A percentile compares a stretch with the other conserved stretches of the same genome.
Evolutionary conservation across 2,888 invertebrate species (phyloP).

Genomic region (Galeopsomyia nigrocyanea): DNA sequence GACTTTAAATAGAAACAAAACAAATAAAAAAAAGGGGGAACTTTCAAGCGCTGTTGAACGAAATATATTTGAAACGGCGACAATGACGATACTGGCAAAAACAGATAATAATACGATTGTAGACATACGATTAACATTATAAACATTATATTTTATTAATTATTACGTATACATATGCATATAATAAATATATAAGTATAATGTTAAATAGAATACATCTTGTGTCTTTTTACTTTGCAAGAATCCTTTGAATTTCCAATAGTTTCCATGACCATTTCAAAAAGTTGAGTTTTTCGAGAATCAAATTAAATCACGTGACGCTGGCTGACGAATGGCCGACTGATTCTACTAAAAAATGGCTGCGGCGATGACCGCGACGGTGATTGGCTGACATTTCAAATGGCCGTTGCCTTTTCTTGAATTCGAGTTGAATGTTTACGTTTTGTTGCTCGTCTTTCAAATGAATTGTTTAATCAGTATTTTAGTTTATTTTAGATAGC

Average conservation of each 20-base stretch:
- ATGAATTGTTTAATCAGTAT: slow-evolving; percentile 30
- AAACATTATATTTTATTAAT: slow-evolving; percentile 67
- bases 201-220: slow-evolving; percentile 58
- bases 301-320: slow-evolving; percentile 29
- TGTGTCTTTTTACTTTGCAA: slow-evolving; percentile 21
- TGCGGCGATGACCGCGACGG: neutral
- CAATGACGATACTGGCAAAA: slow-evolving; percentile 57
- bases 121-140: slow-evolving; percentile 63
- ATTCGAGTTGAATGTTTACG: slow-evolving; percentile 45
- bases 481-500: neutral
- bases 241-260: neutral
- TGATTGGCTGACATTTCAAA: slow-evolving; percentile 33
- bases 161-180: slow-evolving; percentile 61
- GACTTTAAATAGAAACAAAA: neutral
- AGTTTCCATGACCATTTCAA: no score
- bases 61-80: slow-evolving; percentile 43
- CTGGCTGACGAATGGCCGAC: slow-evolving; percentile 11
- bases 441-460: neutral
- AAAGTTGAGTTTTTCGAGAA: neutral
- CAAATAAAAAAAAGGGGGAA: no score
- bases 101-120: slow-evolving; percentile 62
- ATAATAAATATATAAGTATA: slow-evolving; percentile 61
- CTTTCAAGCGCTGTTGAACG: neutral
- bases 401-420: slow-evolving; percentile 34
- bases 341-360: slow-evolving; percentile 10